These are phyloP conservation scores for Nyctibius bracteatus DNA, from an alignment of 2,113 vertebrate genomes.

Conservation along the genomic window DNA sequence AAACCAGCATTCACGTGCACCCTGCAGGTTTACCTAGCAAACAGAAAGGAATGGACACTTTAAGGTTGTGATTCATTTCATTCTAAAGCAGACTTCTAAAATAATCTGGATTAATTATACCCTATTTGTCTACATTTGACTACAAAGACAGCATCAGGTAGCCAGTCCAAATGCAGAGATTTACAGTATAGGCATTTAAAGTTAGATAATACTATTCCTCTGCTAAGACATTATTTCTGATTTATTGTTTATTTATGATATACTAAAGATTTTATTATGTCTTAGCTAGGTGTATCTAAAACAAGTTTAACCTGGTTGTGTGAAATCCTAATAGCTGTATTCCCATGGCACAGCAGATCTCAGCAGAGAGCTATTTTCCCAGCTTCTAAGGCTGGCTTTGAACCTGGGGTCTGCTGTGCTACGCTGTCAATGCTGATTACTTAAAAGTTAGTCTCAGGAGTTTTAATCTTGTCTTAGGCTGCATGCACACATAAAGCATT, in stretches of 20 bases:
- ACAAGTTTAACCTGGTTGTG: neutral
- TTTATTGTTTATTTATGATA: neutral
- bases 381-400: neutral
- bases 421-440: neutral
- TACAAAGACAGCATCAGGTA: neutral
- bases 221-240: neutral
- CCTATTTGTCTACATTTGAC: neutral
- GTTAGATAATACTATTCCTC: neutral
- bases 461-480: constrained; percentile 32
- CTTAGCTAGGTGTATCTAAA: neutral
- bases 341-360: neutral
- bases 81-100: neutral
- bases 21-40: neutral
- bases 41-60: neutral
- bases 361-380: neutral
- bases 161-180: neutral
- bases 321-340: neutral
- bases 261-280: neutral
- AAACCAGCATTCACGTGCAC: neutral
- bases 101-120: neutral
- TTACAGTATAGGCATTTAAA: neutral
- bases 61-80: fast-evolving
- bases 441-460: neutral
- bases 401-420: neutral
- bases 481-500: neutral